A percentile compares a stretch with the other conserved stretches of the same genome.
Evolutionary conservation across 2,888 invertebrate genomes (phyloP).

Genomic region (Gasteruption jaculator): DNA sequence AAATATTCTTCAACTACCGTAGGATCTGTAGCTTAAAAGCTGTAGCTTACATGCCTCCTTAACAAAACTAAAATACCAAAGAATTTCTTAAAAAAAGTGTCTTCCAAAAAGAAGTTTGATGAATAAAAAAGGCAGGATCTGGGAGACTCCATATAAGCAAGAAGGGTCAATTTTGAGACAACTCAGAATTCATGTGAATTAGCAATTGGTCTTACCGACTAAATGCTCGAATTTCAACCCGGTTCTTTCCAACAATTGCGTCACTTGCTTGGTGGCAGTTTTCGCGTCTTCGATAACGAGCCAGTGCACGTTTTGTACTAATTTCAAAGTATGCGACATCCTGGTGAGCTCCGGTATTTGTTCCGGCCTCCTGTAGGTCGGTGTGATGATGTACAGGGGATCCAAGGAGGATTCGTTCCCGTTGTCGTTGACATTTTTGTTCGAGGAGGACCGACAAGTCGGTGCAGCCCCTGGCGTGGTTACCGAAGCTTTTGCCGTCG

Average conservation of each 20-base stretch:
- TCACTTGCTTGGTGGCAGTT: constrained; percentile 53
- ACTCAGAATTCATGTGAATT: no score
- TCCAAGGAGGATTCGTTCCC: constrained; percentile 19
- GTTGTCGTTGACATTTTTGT: no score
- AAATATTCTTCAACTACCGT: no score
- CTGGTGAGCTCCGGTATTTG: constrained; percentile 78
- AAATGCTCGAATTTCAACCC: constrained; percentile 59
- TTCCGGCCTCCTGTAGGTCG: constrained; percentile 70
- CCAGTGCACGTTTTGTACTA: constrained; percentile 67
- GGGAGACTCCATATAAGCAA: no score
- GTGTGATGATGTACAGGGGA: constrained; percentile 67
- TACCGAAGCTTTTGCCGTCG: constrained; percentile 12
- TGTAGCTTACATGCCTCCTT: no score
- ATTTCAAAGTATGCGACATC: constrained; percentile 66
- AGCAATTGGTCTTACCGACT: constrained; percentile 57
- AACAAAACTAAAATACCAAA: no score
- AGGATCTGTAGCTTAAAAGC: no score
- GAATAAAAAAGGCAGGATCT: no score
- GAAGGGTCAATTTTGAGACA: no score
- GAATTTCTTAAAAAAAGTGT: no score
- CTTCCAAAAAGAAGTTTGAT: no score
- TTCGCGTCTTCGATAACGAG: constrained; percentile 70
- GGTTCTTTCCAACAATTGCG: constrained; percentile 53
- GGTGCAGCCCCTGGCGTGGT: constrained; percentile 9
- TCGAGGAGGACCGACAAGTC: constrained; percentile 1